Base-by-base conservation (phyloP, 2,113 vertebrate genomes). In the Sigmodon hispidus region DNA sequence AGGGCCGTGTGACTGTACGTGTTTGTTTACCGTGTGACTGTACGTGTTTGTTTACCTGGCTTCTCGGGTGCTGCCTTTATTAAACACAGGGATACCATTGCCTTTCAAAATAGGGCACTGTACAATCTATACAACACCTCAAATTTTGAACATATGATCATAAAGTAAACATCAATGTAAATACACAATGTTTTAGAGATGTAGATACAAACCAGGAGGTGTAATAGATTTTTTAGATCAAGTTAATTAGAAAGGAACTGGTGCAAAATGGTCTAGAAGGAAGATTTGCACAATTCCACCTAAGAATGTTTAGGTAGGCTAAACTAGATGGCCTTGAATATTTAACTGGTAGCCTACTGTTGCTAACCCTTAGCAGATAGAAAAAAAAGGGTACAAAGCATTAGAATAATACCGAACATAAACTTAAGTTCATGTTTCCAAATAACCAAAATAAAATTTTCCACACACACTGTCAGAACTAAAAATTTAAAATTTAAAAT, bases 161-260 rank as follows among this genome's bases (percentile, higher is more conserved):
- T 45, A 69, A 40, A 48, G 40, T 21, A 57, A 8, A 67, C 36
- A 55, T 31, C 31, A 94, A 16, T 57, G 81, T 69, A 94, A 76
- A 81, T 31, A 31, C 1, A 52, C n/a, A 93, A 7, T 91, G 91
- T n/a, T 24, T 55, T 9, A 63, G 93, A 87, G 75, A 84, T 72
- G 48, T 65, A 80, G 87, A 87, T 80, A 69, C 65, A 87, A 96
- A 92, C 89, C 22, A 83, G 31, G 73, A 89, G 7, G 7, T 5
- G 40, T 55, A 77, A 69, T 72, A 81, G 85, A 45, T 72, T 85
- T 5, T 90, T 92, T 76, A 34, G n/a, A 45, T 75, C 86, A 91
- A 91, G 91, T 55, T 86, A 95, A 90, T 45, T 65, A 92, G 24
- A 48, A 79, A 79, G 29, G 24, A 22, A n/a, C 70, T 8, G 11